phyloP scores from a whole-genome alignment of 2,113 vertebrate genomes.

The Nibea albiflora region DNA sequence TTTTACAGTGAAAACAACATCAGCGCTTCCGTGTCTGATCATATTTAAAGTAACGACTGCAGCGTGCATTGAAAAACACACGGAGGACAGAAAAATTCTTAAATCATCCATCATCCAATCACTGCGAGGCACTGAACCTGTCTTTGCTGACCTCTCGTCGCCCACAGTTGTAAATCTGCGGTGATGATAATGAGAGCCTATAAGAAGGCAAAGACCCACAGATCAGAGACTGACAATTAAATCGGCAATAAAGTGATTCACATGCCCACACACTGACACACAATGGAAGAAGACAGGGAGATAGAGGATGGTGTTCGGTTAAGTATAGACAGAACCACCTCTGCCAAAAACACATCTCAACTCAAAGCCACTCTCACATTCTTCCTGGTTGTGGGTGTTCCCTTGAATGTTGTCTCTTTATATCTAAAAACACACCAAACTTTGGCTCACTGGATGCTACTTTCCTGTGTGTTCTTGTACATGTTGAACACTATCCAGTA shows the following conservation, averaged over 20 bases:
- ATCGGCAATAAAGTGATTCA: conserved; percentile 18
- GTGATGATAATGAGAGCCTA: conserved; percentile 39
- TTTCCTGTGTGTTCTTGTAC: not conserved
- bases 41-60: not conserved
- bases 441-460: not conserved
- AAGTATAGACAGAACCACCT: not conserved
- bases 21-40: not conserved
- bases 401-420: not conserved
- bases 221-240: conserved; percentile 39
- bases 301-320: not conserved
- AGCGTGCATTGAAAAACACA: not conserved
- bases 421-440: not conserved
- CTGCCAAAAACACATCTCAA: not conserved
- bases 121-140: conserved; percentile 5
- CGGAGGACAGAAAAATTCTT: not conserved
- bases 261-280: not conserved
- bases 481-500: not conserved
- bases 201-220: conserved; percentile 31
- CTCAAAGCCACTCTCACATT: not conserved
- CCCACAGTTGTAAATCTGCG: conserved; percentile 23
- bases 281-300: not conserved
- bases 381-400: too few species aligned
- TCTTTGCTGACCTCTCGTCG: conserved; percentile 34
- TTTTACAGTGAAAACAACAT: not conserved
- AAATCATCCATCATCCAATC: conserved; percentile 45